Base-by-base conservation (phyloP, 2,888 invertebrate genomes). In the Pherbina coryleti region DNA sequence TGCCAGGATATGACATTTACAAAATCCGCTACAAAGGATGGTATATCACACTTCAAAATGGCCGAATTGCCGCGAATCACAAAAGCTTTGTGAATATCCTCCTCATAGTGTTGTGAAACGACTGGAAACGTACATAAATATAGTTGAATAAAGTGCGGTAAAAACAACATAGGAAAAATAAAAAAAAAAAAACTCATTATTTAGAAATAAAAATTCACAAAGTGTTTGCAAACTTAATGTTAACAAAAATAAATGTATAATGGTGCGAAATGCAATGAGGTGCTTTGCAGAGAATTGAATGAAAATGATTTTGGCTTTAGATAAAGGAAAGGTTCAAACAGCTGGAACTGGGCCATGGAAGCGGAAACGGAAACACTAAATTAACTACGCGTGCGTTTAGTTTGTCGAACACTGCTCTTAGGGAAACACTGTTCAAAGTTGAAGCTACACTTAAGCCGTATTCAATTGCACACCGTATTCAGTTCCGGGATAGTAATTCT, bases 11-110 rank as follows among this genome's bases (percentile, higher is more conserved):
- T 92, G 83, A 98, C 96, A 86, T 92, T 93, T 81, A 98, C 96
- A 90, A 97, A 97, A 91, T 97, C 97, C 80, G 96, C 95, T 80
- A 97, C 97, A 91, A 97, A 98, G 81, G 96, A 96, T 71, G 97
- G 97, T 86, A 96, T 95, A 85, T 95, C 95, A 91, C 96, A 97
- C 91, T 96, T 96, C 85, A 96, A 91, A 82, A 96, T 94, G 80
- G 95, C 96, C 85, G 96, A 93, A 90, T 97, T 97, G 84, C 97
- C 96, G 84, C 95, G 93, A 87, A 97, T 97, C 77, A 95, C 96
- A 90, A 96, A 96, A 89, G 97, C 97, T 91, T 96, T 95, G 91
- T 96, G 96, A 84, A 96, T 96, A 92, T 97, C 96, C 81, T 95
- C 95, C 90, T 96, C 95, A 91, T 96, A 97, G 90, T 94, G 94